Evolutionary conservation across 2,797 vertebrate species (phyloP), one percentile per base, ranked within the genome.

Genomic region (Halcyon smyrnensis): DNA sequence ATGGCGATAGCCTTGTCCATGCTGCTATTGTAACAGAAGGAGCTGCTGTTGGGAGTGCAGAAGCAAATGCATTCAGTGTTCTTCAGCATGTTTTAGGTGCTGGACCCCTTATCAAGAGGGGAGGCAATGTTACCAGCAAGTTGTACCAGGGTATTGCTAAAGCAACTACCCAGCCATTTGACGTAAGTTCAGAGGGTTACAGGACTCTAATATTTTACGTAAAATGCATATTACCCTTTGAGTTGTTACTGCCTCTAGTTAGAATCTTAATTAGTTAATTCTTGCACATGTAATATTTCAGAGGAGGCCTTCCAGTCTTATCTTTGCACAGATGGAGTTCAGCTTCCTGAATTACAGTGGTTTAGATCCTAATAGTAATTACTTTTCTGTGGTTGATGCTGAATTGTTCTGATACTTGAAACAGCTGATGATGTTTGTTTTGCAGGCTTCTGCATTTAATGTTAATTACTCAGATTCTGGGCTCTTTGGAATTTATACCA

Each of bases 21-120:
- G 98, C 99, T 3, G 98, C 98, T 1, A 27, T 99, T 90, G 99
- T 99, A 75, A 97, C 98, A 63, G 98, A 99, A 98, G 98, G 99
- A 23, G 98, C 98, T 12, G 91, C 96, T 3, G 17, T 43, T 5
- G 98, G 98, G 73, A 98, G 97, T 50, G 28, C 95, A 11, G 99
- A 99, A 64, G 98, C 98, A 27, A 97, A 98, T 51, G 99, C 99
- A 0, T 99, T 99, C 95, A 98, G 98, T 34, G 98, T 99, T 63
- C 98, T 99, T 93, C 99, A 99, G 97, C 98, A 99, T 19, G 79
- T 99, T 79, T 97, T 99, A 8, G 99, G 99, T 84, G 98, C 98
- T 12, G 99, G 99, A 12, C 99, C 98, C 12, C 98, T 98, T 11
- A 87, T 99, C 84, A 99, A 99, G 98, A 99, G 99, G 94, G 99